Percentiles rank a stretch among this genome's conserved stretches.
These are phyloP conservation scores for Spinus pinus DNA, from an alignment of 2,797 vertebrate species.

Conservation along the genomic window DNA sequence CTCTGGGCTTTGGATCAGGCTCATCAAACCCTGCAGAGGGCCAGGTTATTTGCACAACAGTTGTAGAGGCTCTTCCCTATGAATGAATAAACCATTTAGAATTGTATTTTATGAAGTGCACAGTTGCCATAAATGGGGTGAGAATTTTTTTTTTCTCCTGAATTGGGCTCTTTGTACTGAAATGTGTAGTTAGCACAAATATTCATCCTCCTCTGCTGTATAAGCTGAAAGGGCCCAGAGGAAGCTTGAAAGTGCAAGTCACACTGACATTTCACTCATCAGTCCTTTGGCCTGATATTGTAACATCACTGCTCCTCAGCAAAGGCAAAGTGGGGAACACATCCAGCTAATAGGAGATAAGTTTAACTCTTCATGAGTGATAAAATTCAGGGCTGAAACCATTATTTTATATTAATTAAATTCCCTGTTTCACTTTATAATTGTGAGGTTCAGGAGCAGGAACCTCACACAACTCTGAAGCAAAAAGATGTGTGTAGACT, in stretches of 20 bases:
- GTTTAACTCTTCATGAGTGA: conserved; percentile 1
- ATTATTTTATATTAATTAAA: neutral
- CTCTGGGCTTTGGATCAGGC: neutral
- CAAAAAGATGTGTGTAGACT: neutral
- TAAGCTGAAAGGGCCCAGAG: conserved; percentile 37
- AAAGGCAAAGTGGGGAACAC: neutral
- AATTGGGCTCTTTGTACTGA: conserved; percentile 72
- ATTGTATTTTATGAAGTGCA: conserved; percentile 73
- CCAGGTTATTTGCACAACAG: conserved; percentile 47
- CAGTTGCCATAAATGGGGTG: conserved; percentile 61
- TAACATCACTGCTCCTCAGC: neutral
- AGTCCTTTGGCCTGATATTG: conserved; percentile 18
- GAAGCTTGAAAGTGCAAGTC: conserved; percentile 48
- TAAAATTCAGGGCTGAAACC: neutral
- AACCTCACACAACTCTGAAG: conserved; percentile 14
- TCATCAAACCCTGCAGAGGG: conserved; percentile 36
- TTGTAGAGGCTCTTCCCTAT: conserved; percentile 54
- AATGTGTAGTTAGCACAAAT: conserved; percentile 72
- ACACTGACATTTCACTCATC: conserved; percentile 57
- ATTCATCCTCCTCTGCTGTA: conserved; percentile 61
- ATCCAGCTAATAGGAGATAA: neutral
- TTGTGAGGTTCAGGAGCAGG: conserved; percentile 38
- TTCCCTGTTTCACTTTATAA: neutral
- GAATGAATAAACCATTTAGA: conserved; percentile 73
- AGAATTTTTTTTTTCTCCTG: conserved; percentile 52